phyloP scores from a whole-genome alignment of 2,888 invertebrate species.

The Mellilla xanthometata region DNA sequence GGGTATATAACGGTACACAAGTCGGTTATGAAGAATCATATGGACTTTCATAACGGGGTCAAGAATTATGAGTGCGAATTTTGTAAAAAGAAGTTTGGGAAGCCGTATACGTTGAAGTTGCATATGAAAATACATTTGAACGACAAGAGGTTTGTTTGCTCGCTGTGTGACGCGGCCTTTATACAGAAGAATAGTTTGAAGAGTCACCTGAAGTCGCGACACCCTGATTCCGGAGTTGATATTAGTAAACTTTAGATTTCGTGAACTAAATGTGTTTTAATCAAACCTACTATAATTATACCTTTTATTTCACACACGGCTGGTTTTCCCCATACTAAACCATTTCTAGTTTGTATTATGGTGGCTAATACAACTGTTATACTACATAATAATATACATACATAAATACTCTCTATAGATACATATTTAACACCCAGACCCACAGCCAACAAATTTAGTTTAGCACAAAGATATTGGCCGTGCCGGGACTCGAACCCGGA shows the following conservation, averaged over 20 bases:
- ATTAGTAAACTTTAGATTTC: conserved; percentile 7
- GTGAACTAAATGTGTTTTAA: too few species aligned
- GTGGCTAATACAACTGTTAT: too few species aligned
- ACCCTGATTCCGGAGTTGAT: conserved; percentile 41
- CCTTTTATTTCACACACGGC: too few species aligned
- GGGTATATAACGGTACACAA: conserved; percentile 20
- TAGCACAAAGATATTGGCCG: too few species aligned
- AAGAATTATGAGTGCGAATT: conserved; percentile 59
- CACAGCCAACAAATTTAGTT: too few species aligned
- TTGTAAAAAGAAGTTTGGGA: conserved; percentile 66
- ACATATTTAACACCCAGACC: too few species aligned
- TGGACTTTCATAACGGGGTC: conserved; percentile 61
- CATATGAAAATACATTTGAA: conserved; percentile 70
- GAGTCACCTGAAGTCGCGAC: conserved; percentile 64
- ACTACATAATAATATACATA: too few species aligned
- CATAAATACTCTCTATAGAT: too few species aligned
- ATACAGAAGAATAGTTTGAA: conserved; percentile 70
- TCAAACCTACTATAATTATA: too few species aligned
- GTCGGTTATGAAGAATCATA: conserved; percentile 22
- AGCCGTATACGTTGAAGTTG: conserved; percentile 62
- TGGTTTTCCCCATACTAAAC: too few species aligned
- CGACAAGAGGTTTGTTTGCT: conserved; percentile 61
- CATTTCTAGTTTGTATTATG: too few species aligned
- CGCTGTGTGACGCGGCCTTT: conserved; percentile 64
- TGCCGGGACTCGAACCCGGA: too few species aligned